Conservation (phyloP, 2,888 invertebrate genomes). For the Anthoptus insignis region DNA sequence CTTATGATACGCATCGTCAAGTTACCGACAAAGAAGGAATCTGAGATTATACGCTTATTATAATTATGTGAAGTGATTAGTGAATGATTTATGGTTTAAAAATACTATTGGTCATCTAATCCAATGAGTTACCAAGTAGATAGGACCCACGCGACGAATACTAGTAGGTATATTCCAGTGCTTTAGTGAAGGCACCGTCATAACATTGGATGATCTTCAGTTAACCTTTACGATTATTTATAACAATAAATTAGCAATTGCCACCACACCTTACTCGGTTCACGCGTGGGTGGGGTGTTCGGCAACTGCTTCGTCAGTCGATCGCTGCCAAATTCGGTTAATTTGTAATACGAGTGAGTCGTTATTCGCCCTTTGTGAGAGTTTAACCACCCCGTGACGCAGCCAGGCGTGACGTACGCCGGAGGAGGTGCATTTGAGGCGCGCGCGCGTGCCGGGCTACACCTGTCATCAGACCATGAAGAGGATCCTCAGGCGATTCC, state of each 20-base stretch:
- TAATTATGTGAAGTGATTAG: too few species aligned
- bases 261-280: constrained; percentile 11
- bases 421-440: constrained; percentile 61
- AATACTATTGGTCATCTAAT: too few species aligned
- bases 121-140: too few species aligned
- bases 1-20: too few species aligned
- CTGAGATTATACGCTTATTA: too few species aligned
- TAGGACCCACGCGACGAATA: too few species aligned
- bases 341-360: constrained; percentile 33
- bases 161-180: too few species aligned
- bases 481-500: constrained; percentile 70
- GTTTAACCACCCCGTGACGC: constrained; percentile 74
- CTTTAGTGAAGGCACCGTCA: too few species aligned
- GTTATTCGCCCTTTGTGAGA: constrained; percentile 55
- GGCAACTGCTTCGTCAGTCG: constrained; percentile 6
- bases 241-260: constrained; percentile 9
- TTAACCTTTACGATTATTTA: neutral
- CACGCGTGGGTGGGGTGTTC: constrained; percentile 10
- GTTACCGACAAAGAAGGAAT: too few species aligned
- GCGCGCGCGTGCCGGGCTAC: constrained; percentile 64
- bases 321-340: constrained; percentile 31
- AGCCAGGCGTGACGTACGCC: constrained; percentile 65
- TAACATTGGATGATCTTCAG: neutral
- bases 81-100: too few species aligned
- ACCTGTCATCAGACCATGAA: constrained; percentile 64